Percentiles rank a stretch among this genome's conserved stretches.
These are phyloP conservation scores for Anneissia japonica DNA, from an alignment of 35 echinoderm and acorn worm genomes.

Conservation along the genomic window DNA sequence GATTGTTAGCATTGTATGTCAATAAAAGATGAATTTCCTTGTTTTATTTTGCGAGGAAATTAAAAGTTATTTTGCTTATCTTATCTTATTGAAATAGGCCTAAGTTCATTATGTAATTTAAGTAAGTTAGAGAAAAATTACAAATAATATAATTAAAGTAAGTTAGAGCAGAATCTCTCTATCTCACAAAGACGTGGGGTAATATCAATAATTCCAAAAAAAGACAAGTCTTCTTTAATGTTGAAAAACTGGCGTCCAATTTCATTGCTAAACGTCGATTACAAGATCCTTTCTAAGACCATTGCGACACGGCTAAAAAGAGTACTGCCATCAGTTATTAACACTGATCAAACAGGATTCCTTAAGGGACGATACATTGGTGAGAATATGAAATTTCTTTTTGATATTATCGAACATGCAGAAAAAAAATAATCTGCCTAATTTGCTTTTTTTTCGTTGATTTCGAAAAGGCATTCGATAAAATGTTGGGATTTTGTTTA, in stretches of 20 bases:
- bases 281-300: slow-evolving; percentile 2
- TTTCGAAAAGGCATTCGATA: too few relatives aligned
- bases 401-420: slow-evolving; percentile 4
- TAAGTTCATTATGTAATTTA: too few relatives aligned
- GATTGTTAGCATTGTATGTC: too few relatives aligned
- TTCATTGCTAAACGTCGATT: slow-evolving; percentile 5
- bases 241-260: not conserved
- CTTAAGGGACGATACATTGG: slow-evolving; percentile 9
- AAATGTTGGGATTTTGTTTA: too few relatives aligned
- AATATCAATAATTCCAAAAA: not conserved
- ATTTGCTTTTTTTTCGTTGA: not conserved
- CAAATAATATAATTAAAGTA: too few relatives aligned
- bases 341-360: slow-evolving; percentile 17
- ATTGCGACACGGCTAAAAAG: not conserved
- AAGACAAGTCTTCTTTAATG: too few relatives aligned
- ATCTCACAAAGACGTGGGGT: not conserved
- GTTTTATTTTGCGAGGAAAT: too few relatives aligned
- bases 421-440: not conserved
- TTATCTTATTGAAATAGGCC: too few relatives aligned
- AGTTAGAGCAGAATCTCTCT: too few relatives aligned
- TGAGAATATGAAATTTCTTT: slow-evolving; percentile 22
- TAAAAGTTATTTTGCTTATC: too few relatives aligned
- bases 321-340: not conserved
- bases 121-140: too few relatives aligned
- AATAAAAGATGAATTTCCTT: too few relatives aligned